Evolutionary conservation across 2,888 invertebrate species (phyloP).

Genomic region (Leptura quadrifasciata): DNA sequence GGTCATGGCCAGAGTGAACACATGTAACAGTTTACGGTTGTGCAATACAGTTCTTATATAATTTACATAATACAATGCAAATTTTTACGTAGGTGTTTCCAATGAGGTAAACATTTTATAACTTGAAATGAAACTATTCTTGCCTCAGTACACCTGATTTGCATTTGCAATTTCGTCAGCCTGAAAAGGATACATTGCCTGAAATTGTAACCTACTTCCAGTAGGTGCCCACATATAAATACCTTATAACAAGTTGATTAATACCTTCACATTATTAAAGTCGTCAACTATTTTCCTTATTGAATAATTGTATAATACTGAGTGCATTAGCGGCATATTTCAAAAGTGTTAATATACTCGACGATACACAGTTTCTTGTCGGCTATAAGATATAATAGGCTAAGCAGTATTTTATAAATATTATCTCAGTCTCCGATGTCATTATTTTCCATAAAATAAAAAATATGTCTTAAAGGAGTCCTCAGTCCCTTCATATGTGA

Average conservation of each 20-base stretch:
- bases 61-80: conserved; percentile 40
- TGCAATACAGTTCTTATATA: conserved; percentile 30
- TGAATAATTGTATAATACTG: neutral
- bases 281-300: neutral
- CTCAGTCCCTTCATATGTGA: no score
- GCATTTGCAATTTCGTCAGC: conserved; percentile 36
- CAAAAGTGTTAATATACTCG: neutral
- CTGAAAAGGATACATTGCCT: conserved; percentile 35
- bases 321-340: neutral
- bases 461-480: no score
- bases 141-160: conserved; percentile 45
- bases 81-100: conserved; percentile 36
- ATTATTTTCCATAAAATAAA: no score
- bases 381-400: no score
- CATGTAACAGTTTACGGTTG: conserved; percentile 34
- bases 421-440: no score
- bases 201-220: conserved; percentile 36
- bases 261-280: conserved; percentile 19
- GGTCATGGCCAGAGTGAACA: conserved; percentile 34
- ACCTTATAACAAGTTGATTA: conserved; percentile 23
- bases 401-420: no score
- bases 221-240: conserved; percentile 37
- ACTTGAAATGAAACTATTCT: conserved; percentile 36
- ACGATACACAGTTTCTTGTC: no score
- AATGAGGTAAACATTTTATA: conserved; percentile 32